Percentiles rank a stretch among this genome's conserved stretches.
Conservation (phyloP, 2,113 vertebrate genomes). For the Steatornis caripensis region DNA sequence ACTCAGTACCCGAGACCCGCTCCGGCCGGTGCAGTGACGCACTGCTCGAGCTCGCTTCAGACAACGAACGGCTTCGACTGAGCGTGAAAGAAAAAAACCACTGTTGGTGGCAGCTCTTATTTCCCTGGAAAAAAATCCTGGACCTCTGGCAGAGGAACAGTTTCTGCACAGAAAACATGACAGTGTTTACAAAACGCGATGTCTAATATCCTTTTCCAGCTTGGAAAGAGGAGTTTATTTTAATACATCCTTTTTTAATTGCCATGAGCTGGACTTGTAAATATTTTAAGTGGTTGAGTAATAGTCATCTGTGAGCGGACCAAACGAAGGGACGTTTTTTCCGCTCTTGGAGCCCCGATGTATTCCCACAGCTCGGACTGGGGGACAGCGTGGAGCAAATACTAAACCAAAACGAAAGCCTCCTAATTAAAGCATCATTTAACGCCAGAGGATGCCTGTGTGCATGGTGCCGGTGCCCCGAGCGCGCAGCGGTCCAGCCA, state of each 20-base stretch:
- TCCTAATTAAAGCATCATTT: not conserved
- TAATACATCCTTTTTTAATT: slow-evolving; percentile 69
- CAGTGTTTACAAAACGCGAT: slow-evolving; percentile 19
- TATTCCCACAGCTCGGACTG: not conserved
- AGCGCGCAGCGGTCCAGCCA: not conserved
- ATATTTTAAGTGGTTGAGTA: slow-evolving; percentile 63
- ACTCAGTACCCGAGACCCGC: not conserved
- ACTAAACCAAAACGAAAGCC: not conserved
- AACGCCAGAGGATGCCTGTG: not conserved
- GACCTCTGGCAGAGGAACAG: not conserved
- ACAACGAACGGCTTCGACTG: not conserved
- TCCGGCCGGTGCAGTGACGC: too few species aligned
- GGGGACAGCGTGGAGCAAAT: not conserved
- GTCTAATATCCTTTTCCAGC: slow-evolving; percentile 57
- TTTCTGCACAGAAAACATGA: slow-evolving; percentile 55
- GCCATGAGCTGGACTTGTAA: slow-evolving; percentile 68
- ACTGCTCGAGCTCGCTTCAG: not conserved
- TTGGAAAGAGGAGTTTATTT: slow-evolving; percentile 62
- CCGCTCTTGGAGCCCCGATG: not conserved
- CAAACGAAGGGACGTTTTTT: slow-evolving; percentile 47
- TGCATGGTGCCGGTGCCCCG: not conserved
- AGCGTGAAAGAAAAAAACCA: not conserved
- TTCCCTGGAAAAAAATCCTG: slow-evolving; percentile 21
- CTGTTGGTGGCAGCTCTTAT: slow-evolving; percentile 1
- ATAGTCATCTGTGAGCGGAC: slow-evolving; percentile 47